Evolutionary conservation across 2,888 invertebrate genomes (phyloP).

Genomic region (Hydroisotoma schaefferi): DNA sequence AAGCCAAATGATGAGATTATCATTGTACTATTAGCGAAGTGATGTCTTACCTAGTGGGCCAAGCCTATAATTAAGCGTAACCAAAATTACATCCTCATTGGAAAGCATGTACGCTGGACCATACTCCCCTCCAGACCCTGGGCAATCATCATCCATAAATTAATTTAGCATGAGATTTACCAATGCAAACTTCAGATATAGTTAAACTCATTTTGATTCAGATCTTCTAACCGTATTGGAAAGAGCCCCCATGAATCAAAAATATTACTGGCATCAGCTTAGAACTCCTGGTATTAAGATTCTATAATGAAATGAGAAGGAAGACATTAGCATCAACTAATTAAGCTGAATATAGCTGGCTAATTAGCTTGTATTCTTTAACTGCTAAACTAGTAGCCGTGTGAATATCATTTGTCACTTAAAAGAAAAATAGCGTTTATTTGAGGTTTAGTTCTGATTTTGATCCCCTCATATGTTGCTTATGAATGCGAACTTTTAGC

Average conservation of each 20-base stretch:
- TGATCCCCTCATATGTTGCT: too few relatives aligned
- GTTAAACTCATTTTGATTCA: neutral
- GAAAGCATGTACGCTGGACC: conserved; percentile 32
- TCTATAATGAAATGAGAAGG: too few relatives aligned
- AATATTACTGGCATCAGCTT: conserved; percentile 32
- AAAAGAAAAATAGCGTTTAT: too few relatives aligned
- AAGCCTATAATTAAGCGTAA: conserved; percentile 31
- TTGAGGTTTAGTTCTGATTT: too few relatives aligned
- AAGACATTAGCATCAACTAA: too few relatives aligned
- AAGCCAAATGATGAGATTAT: neutral
- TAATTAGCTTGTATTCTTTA: too few relatives aligned
- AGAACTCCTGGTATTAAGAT: too few relatives aligned
- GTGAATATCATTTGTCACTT: too few relatives aligned
- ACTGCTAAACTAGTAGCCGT: too few relatives aligned
- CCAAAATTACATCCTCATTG: conserved; percentile 28
- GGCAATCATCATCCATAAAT: neutral
- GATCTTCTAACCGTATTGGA: conserved; percentile 17
- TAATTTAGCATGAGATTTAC: neutral
- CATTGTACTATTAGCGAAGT: neutral
- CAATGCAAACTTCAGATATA: neutral
- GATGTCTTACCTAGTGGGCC: conserved; percentile 11
- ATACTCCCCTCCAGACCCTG: conserved; percentile 18
- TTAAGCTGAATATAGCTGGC: too few relatives aligned
- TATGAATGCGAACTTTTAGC: too few relatives aligned
- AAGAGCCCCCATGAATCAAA: conserved; percentile 40